A percentile compares a stretch with the other conserved stretches of the same genome.
phyloP scores from a whole-genome alignment of 2,888 invertebrate genomes.

The Cylloceria caligata region DNA sequence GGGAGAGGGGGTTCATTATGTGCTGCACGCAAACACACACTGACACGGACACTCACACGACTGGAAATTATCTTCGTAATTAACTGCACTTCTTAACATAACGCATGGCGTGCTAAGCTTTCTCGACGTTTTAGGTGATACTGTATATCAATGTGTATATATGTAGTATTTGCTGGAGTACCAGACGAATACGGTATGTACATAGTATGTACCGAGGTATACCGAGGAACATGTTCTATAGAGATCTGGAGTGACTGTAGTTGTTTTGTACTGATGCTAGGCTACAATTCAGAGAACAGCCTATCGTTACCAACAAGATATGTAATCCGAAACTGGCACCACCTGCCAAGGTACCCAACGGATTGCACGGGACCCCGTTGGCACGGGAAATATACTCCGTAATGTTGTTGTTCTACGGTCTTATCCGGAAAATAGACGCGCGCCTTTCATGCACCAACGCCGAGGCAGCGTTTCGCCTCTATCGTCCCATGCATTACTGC shows the following conservation, averaged over 20 bases:
- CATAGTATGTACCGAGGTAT: slow-evolving; percentile 10
- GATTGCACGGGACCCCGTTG: slow-evolving; percentile 13
- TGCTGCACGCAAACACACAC: slow-evolving; percentile 81
- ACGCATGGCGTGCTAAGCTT: slow-evolving; percentile 83
- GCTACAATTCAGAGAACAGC: slow-evolving; percentile 13
- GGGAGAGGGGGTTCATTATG: slow-evolving; percentile 78
- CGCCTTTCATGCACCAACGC: neutral
- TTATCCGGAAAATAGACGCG: neutral
- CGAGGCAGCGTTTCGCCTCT: neutral
- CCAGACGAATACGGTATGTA: slow-evolving; percentile 45
- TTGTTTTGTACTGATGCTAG: slow-evolving; percentile 23
- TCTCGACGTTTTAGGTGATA: slow-evolving; percentile 78
- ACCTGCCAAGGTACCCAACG: slow-evolving; percentile 73
- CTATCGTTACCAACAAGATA: slow-evolving; percentile 78
- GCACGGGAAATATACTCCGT: slow-evolving; percentile 51
- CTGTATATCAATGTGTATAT: slow-evolving; percentile 54
- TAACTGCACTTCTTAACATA: slow-evolving; percentile 84
- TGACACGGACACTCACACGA: slow-evolving; percentile 70
- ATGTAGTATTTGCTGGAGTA: slow-evolving; percentile 77
- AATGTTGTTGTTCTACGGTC: slow-evolving; percentile 8
- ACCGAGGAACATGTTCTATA: neutral
- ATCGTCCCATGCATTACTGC: neutral
- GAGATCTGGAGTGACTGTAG: slow-evolving; percentile 27
- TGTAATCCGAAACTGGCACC: slow-evolving; percentile 82
- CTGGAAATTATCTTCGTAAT: slow-evolving; percentile 84